Percentiles rank a stretch among this genome's conserved stretches.
phyloP scores from a whole-genome alignment of 2,888 invertebrate species.

The Agrotis puta region DNA sequence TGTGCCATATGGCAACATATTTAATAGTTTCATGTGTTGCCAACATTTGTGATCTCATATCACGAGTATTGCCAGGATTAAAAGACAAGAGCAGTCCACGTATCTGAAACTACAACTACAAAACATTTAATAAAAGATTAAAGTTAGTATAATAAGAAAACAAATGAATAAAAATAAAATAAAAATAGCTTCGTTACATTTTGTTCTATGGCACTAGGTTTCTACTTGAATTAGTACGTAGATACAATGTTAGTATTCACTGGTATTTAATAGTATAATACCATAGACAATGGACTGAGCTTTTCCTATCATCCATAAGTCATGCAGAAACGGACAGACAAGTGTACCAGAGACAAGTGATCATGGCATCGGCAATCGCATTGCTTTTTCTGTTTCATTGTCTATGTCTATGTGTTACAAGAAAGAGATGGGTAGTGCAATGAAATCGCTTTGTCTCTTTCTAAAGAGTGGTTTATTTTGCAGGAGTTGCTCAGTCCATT shows the following conservation, averaged over 20 bases:
- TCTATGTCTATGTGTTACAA: no score
- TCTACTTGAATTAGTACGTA: constrained; percentile 9
- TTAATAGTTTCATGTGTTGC: neutral
- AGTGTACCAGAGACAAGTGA: no score
- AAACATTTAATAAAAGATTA: neutral
- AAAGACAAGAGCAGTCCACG: constrained; percentile 13
- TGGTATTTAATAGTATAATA: no score
- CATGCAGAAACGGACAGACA: no score
- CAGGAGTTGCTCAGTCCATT: no score
- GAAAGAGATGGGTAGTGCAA: no score
- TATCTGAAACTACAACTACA: constrained; percentile 11
- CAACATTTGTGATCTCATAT: neutral
- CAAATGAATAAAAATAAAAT: constrained; percentile 5
- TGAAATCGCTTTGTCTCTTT: no score
- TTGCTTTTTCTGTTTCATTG: no score
- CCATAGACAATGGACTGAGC: no score
- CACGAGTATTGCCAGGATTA: neutral
- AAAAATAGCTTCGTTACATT: constrained; percentile 18
- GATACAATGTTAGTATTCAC: neutral
- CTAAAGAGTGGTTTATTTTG: no score
- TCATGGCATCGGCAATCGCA: no score
- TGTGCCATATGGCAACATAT: neutral
- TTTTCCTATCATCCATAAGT: no score
- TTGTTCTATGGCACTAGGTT: constrained; percentile 39
- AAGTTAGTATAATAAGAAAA: constrained; percentile 8